Evolutionary conservation across 1,140 invertebrate genomes (phyloP).

Genomic region (Papilio dardanus): DNA sequence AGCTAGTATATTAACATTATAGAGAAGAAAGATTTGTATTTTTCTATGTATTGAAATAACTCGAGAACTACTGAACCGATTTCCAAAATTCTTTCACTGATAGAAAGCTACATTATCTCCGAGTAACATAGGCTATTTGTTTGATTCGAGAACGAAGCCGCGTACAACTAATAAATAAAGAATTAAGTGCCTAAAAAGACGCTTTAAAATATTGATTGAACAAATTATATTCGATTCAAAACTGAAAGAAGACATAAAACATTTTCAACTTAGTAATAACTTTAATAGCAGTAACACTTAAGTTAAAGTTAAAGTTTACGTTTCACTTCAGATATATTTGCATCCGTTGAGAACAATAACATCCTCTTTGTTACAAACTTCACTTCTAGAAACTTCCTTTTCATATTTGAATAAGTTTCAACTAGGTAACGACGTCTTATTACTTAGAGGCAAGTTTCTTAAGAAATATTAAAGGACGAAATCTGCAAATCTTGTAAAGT

Average conservation of each 20-base stretch:
- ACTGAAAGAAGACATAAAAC: neutral
- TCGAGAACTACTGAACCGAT: no score
- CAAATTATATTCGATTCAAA: neutral
- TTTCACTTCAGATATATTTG: slow-evolving; percentile 3
- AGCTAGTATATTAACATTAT: no score
- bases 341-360: neutral
- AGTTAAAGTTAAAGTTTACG: neutral
- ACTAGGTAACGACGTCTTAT: slow-evolving; percentile 3
- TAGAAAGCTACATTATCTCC: no score
- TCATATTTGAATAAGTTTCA: slow-evolving; percentile 5
- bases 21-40: no score
- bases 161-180: neutral
- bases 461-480: neutral
- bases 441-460: neutral
- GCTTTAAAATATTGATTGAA: neutral
- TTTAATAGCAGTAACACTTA: neutral
- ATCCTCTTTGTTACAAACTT: neutral
- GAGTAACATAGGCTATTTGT: no score
- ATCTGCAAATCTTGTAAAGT: neutral
- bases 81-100: no score
- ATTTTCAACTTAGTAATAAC: neutral
- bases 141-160: no score
- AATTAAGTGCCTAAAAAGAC: neutral
- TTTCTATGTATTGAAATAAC: no score
- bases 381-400: neutral